Evolutionary conservation across 2,797 vertebrate genomes (phyloP).

Genomic region (Pangasius djambal): DNA sequence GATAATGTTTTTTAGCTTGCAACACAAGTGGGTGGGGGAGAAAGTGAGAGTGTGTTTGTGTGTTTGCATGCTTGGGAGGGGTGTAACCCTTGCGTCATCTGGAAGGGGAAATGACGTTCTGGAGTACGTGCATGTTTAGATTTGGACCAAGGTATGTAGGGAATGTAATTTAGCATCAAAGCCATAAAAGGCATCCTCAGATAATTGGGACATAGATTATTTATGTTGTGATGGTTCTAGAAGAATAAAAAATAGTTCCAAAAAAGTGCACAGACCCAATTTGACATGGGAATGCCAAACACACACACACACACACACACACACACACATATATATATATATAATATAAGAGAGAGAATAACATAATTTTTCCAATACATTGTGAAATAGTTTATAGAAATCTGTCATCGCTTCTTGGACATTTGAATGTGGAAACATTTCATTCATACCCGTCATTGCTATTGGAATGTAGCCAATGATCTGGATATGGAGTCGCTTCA

Average conservation of each 20-base stretch:
- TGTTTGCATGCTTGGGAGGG: background rate
- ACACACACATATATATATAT: too few relatives aligned
- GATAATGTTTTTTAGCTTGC: constrained; percentile 8
- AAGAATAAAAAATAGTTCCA: background rate
- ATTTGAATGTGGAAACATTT: background rate
- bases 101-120: constrained; percentile 5
- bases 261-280: background rate
- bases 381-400: background rate
- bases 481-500: background rate
- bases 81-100: background rate
- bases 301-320: too few relatives aligned
- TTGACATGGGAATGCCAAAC: background rate
- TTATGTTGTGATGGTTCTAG: background rate
- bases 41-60: background rate
- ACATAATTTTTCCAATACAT: background rate
- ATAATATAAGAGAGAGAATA: background rate
- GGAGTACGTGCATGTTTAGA: constrained; percentile 14
- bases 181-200: constrained; percentile 28
- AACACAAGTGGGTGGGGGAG: background rate
- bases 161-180: constrained; percentile 3
- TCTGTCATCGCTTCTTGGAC: background rate
- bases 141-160: constrained; percentile 7
- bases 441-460: background rate
- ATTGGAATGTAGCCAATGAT: background rate
- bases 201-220: background rate